These are phyloP conservation scores for Sinella curviseta DNA, from an alignment of 1,140 invertebrate genomes.

Conservation along the genomic window DNA sequence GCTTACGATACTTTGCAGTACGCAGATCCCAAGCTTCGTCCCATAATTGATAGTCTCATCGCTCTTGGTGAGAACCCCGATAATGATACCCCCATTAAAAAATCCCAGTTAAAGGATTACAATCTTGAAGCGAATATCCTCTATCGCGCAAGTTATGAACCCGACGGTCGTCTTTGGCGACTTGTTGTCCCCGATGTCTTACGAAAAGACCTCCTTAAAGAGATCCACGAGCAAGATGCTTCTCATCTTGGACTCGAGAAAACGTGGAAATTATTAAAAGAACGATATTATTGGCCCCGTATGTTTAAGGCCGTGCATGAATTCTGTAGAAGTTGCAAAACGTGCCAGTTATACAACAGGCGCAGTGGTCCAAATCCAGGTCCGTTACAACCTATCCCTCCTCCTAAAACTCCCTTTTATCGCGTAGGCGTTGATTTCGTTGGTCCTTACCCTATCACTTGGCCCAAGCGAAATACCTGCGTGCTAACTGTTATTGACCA, in stretches of 20 bases:
- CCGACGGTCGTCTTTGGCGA: background rate
- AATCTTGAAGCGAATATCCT: background rate
- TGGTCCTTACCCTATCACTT: slow-evolving; percentile 32
- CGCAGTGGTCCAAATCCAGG: background rate
- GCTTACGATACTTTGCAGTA: background rate
- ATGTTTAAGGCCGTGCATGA: background rate
- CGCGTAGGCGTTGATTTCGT: slow-evolving; percentile 3
- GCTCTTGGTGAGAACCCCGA: background rate
- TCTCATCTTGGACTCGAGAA: background rate
- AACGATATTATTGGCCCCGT: slow-evolving; percentile 22
- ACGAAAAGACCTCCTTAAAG: background rate
- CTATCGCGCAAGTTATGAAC: background rate
- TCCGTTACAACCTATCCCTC: background rate
- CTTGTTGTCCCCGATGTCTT: slow-evolving; percentile 6
- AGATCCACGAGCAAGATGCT: background rate
- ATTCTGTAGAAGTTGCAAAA: slow-evolving; percentile 5
- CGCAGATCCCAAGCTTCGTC: too few species aligned
- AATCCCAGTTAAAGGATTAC: background rate
- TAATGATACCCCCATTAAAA: background rate
- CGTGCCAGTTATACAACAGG: slow-evolving; percentile 21
- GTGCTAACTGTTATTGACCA: slow-evolving; percentile 15
- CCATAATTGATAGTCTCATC: background rate
- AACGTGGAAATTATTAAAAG: background rate
- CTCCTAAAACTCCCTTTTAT: slow-evolving; percentile 23
- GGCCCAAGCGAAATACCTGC: background rate